These are phyloP conservation scores for Hassar affinis DNA, from an alignment of 2,113 vertebrate genomes.

Conservation along the genomic window DNA sequence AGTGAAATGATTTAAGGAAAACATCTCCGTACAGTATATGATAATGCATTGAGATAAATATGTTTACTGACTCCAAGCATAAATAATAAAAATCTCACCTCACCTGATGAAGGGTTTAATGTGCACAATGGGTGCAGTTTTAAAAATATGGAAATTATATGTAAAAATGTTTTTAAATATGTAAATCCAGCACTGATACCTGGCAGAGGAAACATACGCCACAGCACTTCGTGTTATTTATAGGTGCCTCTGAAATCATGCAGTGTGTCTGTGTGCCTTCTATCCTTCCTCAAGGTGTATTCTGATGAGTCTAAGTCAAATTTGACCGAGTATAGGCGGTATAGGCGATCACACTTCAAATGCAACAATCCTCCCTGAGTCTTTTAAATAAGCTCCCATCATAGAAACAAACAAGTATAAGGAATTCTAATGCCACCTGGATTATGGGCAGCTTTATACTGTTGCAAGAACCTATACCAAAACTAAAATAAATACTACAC, in stretches of 20 bases:
- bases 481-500: not conserved
- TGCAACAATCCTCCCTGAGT: conserved; percentile 17
- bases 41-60: not conserved
- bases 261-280: not conserved
- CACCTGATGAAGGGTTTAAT: not conserved
- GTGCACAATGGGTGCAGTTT: not conserved
- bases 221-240: not conserved
- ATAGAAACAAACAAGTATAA: not conserved
- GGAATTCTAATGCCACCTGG: not conserved
- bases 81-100: not conserved
- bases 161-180: conserved; percentile 13
- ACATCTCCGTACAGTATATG: not conserved
- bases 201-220: not conserved
- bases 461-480: not conserved
- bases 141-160: not conserved
- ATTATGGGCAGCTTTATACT: not conserved
- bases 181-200: not conserved
- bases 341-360: not conserved
- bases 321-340: not conserved
- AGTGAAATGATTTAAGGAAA: not conserved
- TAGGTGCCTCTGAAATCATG: not conserved
- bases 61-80: not conserved
- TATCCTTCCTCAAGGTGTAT: not conserved
- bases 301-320: not conserved
- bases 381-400: conserved; percentile 18